Conservation (phyloP, 2,888 invertebrate genomes). For the Acholoe squamosa region DNA sequence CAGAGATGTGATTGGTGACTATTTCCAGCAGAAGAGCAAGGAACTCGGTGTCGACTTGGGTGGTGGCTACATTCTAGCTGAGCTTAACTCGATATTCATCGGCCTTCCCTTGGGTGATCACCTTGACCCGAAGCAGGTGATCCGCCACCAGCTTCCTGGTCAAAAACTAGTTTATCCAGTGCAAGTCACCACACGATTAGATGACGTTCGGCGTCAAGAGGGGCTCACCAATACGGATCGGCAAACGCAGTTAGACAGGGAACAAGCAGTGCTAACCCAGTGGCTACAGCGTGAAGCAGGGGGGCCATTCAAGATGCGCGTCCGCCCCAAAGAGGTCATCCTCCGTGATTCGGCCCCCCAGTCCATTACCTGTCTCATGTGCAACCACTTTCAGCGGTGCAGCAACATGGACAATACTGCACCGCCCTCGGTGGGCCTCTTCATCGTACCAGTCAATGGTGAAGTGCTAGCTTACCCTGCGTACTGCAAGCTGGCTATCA, state of each 20-base stretch:
- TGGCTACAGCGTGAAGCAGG: background rate
- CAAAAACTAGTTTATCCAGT: background rate
- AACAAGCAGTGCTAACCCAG: background rate
- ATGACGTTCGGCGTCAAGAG: background rate
- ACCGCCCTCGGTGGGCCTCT: slow-evolving; percentile 19
- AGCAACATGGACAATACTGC: background rate
- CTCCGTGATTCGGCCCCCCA: background rate
- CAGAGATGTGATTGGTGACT: slow-evolving; percentile 25
- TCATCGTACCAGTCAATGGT: slow-evolving; percentile 14
- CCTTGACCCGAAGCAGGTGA: background rate
- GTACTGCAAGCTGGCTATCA: slow-evolving; percentile 24
- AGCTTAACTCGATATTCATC: slow-evolving; percentile 42
- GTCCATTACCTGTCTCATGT: slow-evolving; percentile 1
- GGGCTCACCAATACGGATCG: background rate
- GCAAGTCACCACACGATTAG: background rate
- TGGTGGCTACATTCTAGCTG: background rate
- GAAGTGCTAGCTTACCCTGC: background rate
- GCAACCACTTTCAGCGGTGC: slow-evolving; percentile 14
- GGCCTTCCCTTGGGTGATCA: background rate
- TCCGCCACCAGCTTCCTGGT: slow-evolving; percentile 4
- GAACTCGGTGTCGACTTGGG: background rate
- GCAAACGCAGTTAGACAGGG: background rate
- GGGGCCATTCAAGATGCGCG: background rate
- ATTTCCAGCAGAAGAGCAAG: background rate
- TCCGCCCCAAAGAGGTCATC: slow-evolving; percentile 43